phyloP scores from a whole-genome alignment of 2,113 vertebrate genomes.

The Gracilinanus agilis region DNA sequence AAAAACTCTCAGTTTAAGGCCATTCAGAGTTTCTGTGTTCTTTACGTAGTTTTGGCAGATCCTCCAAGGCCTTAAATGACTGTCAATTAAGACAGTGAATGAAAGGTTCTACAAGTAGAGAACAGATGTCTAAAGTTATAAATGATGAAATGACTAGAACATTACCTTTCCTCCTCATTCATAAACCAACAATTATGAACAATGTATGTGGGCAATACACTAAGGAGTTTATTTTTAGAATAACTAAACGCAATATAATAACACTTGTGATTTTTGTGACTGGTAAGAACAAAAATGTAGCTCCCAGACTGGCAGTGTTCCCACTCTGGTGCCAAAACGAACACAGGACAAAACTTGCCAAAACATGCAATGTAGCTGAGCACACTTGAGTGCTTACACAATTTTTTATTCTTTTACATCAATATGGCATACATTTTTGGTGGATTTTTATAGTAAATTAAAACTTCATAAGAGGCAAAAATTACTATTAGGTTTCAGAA shows the following conservation, averaged over 20 bases:
- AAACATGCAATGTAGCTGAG: background rate
- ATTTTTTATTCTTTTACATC: background rate
- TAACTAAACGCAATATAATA: background rate
- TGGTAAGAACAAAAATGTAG: background rate
- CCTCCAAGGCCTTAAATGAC: background rate
- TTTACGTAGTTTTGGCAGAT: background rate
- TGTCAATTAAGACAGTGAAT: background rate
- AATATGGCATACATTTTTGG: background rate
- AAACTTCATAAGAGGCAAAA: background rate
- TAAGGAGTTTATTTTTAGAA: background rate
- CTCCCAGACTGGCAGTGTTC: background rate
- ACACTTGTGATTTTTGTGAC: background rate
- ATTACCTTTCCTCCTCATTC: background rate
- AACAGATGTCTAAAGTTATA: background rate
- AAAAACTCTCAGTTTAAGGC: background rate
- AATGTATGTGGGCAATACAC: background rate
- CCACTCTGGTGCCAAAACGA: background rate
- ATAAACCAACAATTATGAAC: background rate
- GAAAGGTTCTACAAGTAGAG: background rate
- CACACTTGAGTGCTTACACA: background rate
- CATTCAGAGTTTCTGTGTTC: background rate
- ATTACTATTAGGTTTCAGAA: background rate
- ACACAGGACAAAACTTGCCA: background rate
- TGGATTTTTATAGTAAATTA: background rate
- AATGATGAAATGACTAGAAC: background rate